phyloP scores from a whole-genome alignment of 2,888 invertebrate species.

The Synergus gifuensis region DNA sequence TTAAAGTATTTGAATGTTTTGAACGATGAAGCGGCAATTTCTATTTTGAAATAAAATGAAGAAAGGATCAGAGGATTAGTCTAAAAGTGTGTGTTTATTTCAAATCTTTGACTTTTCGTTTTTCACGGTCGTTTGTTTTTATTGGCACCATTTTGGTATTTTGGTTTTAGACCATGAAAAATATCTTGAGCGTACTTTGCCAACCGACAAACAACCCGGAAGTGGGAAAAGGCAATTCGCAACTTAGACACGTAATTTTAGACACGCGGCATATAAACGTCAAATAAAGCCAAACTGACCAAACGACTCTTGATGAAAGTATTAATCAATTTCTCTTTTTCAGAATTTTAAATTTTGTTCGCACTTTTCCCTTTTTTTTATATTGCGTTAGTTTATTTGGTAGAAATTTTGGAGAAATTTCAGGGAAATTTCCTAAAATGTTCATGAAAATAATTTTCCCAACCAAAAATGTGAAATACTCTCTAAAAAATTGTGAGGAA shows the following conservation, averaged over 20 bases:
- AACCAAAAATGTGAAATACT: no score
- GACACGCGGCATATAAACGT: background rate
- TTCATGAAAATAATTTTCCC: no score
- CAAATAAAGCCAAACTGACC: background rate
- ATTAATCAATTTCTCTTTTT: slow-evolving; percentile 17
- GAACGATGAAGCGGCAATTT: background rate
- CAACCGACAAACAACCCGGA: slow-evolving; percentile 1
- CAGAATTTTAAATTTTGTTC: slow-evolving; percentile 7
- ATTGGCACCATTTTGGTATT: slow-evolving; percentile 24
- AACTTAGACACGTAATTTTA: slow-evolving; percentile 6
- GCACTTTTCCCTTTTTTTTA: background rate
- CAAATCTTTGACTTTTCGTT: background rate
- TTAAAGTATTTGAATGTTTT: background rate
- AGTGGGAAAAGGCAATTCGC: slow-evolving; percentile 5
- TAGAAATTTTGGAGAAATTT: no score
- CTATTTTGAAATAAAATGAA: background rate
- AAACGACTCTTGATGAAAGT: background rate
- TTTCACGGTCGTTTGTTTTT: slow-evolving; percentile 10
- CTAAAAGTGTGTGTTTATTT: background rate
- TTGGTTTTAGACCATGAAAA: background rate
- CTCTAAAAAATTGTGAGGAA: no score
- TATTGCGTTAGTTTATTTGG: background rate
- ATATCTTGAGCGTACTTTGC: background rate
- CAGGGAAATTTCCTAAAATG: no score
- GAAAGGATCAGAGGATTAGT: background rate